phyloP scores from a whole-genome alignment of 2,888 invertebrate genomes.

The Uropetala carovei region DNA sequence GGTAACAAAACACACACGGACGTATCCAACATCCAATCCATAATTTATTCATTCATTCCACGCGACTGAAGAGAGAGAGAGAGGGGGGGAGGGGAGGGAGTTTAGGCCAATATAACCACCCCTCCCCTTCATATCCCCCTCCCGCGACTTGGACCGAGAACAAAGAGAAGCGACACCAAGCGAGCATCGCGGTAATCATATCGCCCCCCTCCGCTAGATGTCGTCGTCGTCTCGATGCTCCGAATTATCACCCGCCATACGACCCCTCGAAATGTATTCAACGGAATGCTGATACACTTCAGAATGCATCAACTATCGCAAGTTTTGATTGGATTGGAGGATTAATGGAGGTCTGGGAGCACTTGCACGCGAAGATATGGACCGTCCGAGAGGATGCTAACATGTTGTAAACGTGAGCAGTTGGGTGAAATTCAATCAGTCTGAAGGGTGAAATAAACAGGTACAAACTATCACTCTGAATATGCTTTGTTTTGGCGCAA shows the following conservation, averaged over 20 bases:
- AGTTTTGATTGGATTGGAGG: neutral
- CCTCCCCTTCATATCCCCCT: neutral
- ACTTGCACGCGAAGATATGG: neutral
- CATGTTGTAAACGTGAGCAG: too few relatives aligned
- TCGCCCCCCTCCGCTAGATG: neutral
- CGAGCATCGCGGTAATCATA: neutral
- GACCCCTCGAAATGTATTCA: constrained; percentile 11
- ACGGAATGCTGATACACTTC: neutral
- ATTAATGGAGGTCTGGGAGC: neutral
- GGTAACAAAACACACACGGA: neutral
- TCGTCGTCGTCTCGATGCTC: neutral
- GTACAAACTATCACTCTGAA: too few relatives aligned
- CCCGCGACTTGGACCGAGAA: neutral
- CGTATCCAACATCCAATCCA: neutral
- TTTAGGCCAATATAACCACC: too few relatives aligned
- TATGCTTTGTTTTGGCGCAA: too few relatives aligned
- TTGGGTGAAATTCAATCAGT: too few relatives aligned
- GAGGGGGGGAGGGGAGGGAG: neutral
- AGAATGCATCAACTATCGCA: neutral
- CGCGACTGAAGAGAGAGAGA: neutral
- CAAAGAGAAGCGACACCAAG: neutral
- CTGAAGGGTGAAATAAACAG: too few relatives aligned
- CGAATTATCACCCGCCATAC: neutral
- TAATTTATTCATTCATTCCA: neutral
- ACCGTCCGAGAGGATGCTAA: too few relatives aligned